Conservation (phyloP, 2,888 invertebrate genomes). For the Acronicta psi region DNA sequence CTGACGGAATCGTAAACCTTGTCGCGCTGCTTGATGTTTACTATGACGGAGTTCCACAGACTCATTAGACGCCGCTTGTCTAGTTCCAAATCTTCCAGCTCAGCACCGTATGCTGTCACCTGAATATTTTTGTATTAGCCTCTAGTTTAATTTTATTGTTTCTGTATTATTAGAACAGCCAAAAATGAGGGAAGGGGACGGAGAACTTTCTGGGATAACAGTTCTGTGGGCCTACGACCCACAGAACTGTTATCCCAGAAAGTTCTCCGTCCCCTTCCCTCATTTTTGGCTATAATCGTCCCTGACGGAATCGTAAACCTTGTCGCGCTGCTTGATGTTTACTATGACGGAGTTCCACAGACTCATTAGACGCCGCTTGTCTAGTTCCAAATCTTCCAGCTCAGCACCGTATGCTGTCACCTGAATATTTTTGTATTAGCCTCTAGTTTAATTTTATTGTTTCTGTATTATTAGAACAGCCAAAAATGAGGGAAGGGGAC, state of each 20-base stretch:
- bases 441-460: too few relatives aligned
- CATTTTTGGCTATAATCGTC: too few relatives aligned
- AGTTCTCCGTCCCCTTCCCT: too few relatives aligned
- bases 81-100: constrained; percentile 91
- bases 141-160: neutral
- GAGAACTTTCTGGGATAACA: too few relatives aligned
- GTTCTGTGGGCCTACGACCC: too few relatives aligned
- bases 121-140: constrained; percentile 68
- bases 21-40: constrained; percentile 92
- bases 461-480: too few relatives aligned
- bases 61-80: constrained; percentile 92
- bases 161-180: too few relatives aligned
- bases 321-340: constrained; percentile 92
- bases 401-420: constrained; percentile 92
- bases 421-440: constrained; percentile 65
- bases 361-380: constrained; percentile 91
- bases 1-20: constrained; percentile 90
- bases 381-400: constrained; percentile 91
- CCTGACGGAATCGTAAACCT: constrained; percentile 89
- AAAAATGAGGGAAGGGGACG: too few relatives aligned
- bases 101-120: constrained; percentile 92
- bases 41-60: constrained; percentile 93
- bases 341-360: constrained; percentile 93
- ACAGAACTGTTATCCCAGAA: too few relatives aligned
- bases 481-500: too few relatives aligned